Evolutionary conservation across 2,797 vertebrate genomes (phyloP).

Genomic region (Trachops cirrhosus): DNA sequence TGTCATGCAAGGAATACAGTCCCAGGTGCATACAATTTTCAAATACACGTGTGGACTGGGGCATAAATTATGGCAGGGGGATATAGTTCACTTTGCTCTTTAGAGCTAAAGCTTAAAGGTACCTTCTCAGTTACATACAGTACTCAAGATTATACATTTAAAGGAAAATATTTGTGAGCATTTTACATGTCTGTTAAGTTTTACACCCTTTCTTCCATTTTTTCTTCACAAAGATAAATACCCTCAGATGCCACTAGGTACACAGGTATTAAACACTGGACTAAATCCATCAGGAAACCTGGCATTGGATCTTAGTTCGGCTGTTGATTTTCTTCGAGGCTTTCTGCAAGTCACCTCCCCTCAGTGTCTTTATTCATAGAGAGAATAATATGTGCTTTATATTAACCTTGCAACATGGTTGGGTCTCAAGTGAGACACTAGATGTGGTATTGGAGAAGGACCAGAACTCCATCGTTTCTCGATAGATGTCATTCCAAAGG

Average conservation of each 20-base stretch:
- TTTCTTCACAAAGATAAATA: conserved; percentile 4
- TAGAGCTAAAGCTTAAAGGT: background rate
- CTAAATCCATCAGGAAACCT: conserved; percentile 43
- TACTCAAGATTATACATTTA: background rate
- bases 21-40: background rate
- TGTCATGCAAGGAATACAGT: background rate
- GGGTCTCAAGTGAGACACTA: background rate
- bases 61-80: background rate
- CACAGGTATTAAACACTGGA: background rate
- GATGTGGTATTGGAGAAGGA: background rate
- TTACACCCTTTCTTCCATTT: background rate
- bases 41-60: background rate
- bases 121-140: conserved; percentile 26
- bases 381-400: background rate
- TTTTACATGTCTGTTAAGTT: background rate
- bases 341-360: conserved; percentile 9
- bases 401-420: background rate
- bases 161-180: background rate
- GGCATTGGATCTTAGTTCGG: background rate
- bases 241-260: background rate
- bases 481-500: background rate
- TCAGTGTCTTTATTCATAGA: conserved; percentile 31
- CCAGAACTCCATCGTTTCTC: background rate
- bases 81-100: background rate
- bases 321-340: background rate